phyloP scores from a whole-genome alignment of 2,797 vertebrate genomes.

The Premnoplex brunnescens region DNA sequence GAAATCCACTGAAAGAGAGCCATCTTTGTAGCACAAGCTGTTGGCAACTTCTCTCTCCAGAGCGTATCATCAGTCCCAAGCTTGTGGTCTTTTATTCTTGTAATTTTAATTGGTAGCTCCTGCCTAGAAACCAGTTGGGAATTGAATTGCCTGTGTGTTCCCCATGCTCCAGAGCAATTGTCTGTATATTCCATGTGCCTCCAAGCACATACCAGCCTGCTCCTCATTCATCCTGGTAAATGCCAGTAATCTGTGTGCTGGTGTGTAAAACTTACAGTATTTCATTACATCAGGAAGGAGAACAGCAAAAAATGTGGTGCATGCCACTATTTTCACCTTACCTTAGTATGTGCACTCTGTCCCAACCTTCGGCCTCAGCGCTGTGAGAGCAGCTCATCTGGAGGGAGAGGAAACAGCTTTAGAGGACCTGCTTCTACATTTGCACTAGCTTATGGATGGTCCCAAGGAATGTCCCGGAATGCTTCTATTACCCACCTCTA shows the following conservation, averaged over 20 bases:
- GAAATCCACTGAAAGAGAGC: conserved; percentile 55
- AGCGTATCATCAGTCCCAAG: conserved; percentile 45
- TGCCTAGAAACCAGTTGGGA: conserved; percentile 65
- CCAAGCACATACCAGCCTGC: conserved; percentile 43
- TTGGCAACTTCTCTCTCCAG: conserved; percentile 60
- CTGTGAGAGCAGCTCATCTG: neutral
- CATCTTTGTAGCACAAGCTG: conserved; percentile 65
- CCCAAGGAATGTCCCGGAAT: neutral
- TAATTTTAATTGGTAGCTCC: conserved; percentile 71
- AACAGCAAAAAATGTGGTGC: neutral
- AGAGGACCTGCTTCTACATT: neutral
- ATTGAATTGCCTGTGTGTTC: conserved; percentile 47
- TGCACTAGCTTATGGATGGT: neutral
- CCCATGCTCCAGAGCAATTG: conserved; percentile 41
- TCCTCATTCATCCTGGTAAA: conserved; percentile 51
- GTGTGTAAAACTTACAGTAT: conserved; percentile 33
- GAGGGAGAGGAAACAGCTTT: neutral
- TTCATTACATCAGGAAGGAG: conserved; percentile 15
- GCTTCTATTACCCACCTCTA: neutral
- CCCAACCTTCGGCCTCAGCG: neutral
- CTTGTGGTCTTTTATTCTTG: conserved; percentile 53
- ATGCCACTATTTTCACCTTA: neutral
- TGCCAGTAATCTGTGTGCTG: conserved; percentile 41
- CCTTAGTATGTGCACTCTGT: neutral
- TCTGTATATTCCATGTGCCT: conserved; percentile 25